A percentile compares a stretch with the other conserved stretches of the same genome.
phyloP scores from a whole-genome alignment of 2,797 vertebrate species.

The Darevskia nairensis region DNA sequence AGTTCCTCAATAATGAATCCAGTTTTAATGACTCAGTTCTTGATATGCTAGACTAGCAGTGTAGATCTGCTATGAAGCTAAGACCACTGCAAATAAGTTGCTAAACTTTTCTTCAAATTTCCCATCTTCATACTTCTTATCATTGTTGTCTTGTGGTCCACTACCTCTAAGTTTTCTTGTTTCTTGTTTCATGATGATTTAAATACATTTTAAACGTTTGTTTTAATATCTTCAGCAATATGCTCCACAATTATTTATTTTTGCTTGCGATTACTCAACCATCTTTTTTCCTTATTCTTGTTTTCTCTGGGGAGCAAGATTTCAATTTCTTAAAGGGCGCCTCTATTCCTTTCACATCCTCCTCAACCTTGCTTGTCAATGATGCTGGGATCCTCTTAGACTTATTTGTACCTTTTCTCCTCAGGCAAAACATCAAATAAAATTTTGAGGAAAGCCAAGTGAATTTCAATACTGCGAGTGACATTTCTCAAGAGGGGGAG shows the following conservation, averaged over 20 bases:
- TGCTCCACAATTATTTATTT: background rate
- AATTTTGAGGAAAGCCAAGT: background rate
- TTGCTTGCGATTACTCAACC: background rate
- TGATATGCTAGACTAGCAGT: background rate
- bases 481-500: background rate
- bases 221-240: background rate
- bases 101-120: background rate
- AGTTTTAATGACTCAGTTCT: background rate
- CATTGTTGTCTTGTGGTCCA: too few relatives aligned
- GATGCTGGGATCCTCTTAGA: background rate
- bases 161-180: background rate
- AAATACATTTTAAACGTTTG: background rate
- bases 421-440: conserved; percentile 3
- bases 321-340: background rate
- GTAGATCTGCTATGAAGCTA: background rate
- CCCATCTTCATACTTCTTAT: background rate
- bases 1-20: background rate
- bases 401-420: background rate
- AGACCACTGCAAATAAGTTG: background rate
- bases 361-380: background rate
- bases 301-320: background rate
- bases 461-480: background rate
- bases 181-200: background rate
- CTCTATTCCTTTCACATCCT: background rate
- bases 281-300: background rate